Evolutionary conservation across 1,140 invertebrate species (phyloP), one percentile per base, ranked within the genome.

Genomic region (Leptopilina clavipes): DNA sequence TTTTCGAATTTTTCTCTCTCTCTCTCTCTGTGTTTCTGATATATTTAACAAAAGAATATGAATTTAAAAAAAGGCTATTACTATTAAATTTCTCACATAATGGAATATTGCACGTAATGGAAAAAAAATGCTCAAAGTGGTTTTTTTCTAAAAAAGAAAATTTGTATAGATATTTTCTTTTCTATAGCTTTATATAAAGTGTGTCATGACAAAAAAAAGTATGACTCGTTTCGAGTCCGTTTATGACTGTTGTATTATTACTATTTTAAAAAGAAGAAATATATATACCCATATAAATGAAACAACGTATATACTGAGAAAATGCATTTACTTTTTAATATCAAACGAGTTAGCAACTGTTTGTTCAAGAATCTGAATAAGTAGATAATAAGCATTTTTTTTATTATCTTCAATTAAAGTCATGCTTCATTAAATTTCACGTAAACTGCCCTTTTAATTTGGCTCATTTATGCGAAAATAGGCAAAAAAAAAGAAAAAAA

Each of bases 181-280:
- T 22, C 22, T 6, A 1, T 31, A 31, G 37, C 8, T 8, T 18
- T 0, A 7, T 22, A 19, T 65, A 65, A 65, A 65, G 22, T 65
- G 22, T 31, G 59, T 65, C 25, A 31, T 65, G 14, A 65, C 19
- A 65, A 31, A 59, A 65, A 65, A 52, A 52, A 8, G n/a, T 52
- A 52, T 65, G 9, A 22, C 59, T 31, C 59, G 59, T 65, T 65
- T 37, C 59, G 59, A 65, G 25, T 12, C 3, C 22, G 7, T 65
- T 65, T 65, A 65, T 65, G 22, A 31, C 25, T 31, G 25, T 11
- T n/a, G 59, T 22, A 31, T 31, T 65, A 31, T 65, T 31, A 37
- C 25, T 19, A 37, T 65, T 40, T 65, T 65, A 37, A 31, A 65
- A 65, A 65, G 59, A 65, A 65, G 11, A 19, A 31, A 65, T 65